A percentile compares a stretch with the other conserved stretches of the same genome.
These are phyloP conservation scores for Drosophila nr. medialis DNA, from an alignment of 2,888 invertebrate genomes.

Conservation along the genomic window DNA sequence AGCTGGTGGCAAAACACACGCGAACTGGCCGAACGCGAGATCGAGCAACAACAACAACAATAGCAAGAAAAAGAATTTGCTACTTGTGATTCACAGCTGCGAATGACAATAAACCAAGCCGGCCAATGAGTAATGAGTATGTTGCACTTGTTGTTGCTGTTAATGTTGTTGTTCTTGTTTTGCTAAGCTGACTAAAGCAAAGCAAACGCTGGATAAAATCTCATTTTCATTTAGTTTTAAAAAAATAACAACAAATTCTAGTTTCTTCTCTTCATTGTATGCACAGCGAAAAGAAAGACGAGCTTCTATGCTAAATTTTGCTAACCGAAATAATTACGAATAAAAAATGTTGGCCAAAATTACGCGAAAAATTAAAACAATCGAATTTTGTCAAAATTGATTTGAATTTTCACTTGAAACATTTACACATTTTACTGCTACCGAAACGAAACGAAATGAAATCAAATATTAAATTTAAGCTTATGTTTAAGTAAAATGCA, in stretches of 20 bases:
- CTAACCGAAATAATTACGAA: not conserved
- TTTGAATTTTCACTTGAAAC: not conserved
- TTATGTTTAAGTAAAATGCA: slow-evolving; percentile 45
- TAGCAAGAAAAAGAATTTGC: slow-evolving; percentile 8
- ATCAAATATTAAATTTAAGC: not conserved
- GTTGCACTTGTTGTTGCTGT: not conserved
- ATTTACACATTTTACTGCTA: slow-evolving; percentile 1
- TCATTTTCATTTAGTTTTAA: slow-evolving; percentile 7
- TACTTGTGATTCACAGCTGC: slow-evolving; percentile 17
- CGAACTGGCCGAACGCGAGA: slow-evolving; percentile 37
- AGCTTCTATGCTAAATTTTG: not conserved
- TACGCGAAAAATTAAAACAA: not conserved
- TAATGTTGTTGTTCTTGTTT: slow-evolving; percentile 9
- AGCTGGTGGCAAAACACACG: slow-evolving; percentile 31
- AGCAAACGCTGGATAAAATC: not conserved
- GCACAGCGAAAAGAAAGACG: not conserved
- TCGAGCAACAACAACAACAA: slow-evolving; percentile 36
- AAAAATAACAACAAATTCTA: not conserved
- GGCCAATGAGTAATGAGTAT: slow-evolving; percentile 14
- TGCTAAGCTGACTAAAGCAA: slow-evolving; percentile 3
- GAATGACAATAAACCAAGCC: not conserved
- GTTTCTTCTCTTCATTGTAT: not conserved
- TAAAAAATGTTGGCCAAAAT: not conserved
- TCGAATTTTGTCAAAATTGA: not conserved
- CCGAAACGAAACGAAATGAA: slow-evolving; percentile 14